phyloP scores from a whole-genome alignment of 2,888 invertebrate genomes.

The Drosophila phalerata region DNA sequence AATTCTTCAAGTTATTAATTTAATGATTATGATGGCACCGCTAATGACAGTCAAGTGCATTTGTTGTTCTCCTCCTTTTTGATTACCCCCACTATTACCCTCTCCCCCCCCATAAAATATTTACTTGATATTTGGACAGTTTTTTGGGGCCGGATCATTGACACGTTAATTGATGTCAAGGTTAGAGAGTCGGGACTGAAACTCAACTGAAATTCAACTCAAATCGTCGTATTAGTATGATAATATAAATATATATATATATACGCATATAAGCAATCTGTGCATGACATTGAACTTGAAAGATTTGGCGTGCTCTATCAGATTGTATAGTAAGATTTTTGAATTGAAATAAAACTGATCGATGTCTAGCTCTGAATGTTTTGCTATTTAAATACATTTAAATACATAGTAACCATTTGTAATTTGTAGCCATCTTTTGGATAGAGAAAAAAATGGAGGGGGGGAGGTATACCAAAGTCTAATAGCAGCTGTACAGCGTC shows the following conservation, averaged over 20 bases:
- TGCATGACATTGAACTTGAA: constrained; percentile 74
- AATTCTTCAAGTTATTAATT: constrained; percentile 74
- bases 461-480: background rate
- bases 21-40: constrained; percentile 78
- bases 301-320: constrained; percentile 27
- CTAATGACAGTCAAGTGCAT: constrained; percentile 78
- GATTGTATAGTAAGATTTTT: constrained; percentile 11
- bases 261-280: constrained; percentile 12
- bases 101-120: background rate
- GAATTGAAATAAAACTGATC: constrained; percentile 22
- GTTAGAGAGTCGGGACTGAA: constrained; percentile 54
- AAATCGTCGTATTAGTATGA: constrained; percentile 53
- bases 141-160: constrained; percentile 63
- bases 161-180: constrained; percentile 83
- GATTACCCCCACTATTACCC: background rate
- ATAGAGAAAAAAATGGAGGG: background rate
- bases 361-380: constrained; percentile 18
- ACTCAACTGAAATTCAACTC: constrained; percentile 36
- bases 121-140: constrained; percentile 32
- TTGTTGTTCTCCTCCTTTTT: constrained; percentile 20
- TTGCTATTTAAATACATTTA: constrained; percentile 35
- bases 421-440: background rate
- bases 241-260: constrained; percentile 35
- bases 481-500: constrained; percentile 50
- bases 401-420: constrained; percentile 36